phyloP scores from a whole-genome alignment of 2,113 vertebrate species.

The Alces alces region DNA sequence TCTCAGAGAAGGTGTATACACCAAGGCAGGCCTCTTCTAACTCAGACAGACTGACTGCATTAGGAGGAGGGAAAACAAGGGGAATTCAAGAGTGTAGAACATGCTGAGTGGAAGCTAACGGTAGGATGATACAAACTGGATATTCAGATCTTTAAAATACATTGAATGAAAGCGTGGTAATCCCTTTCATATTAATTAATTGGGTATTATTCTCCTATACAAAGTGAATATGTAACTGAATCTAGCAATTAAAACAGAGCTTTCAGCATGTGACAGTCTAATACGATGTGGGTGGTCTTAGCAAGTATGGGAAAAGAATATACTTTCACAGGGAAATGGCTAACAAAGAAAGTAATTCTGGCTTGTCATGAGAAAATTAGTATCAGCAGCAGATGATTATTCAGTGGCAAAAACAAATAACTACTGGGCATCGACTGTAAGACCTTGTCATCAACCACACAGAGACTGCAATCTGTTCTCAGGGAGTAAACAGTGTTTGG shows the following conservation, averaged over 20 bases:
- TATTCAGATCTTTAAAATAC: neutral
- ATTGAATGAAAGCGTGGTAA: neutral
- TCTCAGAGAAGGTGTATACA: neutral
- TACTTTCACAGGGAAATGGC: neutral
- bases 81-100: neutral
- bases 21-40: neutral
- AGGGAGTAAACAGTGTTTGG: rapidly evolving
- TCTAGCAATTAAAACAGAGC: neutral
- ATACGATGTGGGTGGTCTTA: rapidly evolving
- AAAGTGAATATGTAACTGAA: neutral
- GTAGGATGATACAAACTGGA: rapidly evolving
- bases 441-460: no score
- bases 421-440: neutral
- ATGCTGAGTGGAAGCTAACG: rapidly evolving
- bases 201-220: neutral
- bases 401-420: neutral
- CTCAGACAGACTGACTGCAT: neutral
- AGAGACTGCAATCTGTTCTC: rapidly evolving
- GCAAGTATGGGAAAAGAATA: neutral
- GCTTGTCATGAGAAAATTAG: neutral
- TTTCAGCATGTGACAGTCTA: neutral
- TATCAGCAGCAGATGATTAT: neutral
- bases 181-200: neutral
- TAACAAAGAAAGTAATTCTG: neutral
- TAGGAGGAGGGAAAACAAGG: neutral